Base-by-base conservation (phyloP, 2,888 invertebrate species). In the Ectemnius continuus region DNA sequence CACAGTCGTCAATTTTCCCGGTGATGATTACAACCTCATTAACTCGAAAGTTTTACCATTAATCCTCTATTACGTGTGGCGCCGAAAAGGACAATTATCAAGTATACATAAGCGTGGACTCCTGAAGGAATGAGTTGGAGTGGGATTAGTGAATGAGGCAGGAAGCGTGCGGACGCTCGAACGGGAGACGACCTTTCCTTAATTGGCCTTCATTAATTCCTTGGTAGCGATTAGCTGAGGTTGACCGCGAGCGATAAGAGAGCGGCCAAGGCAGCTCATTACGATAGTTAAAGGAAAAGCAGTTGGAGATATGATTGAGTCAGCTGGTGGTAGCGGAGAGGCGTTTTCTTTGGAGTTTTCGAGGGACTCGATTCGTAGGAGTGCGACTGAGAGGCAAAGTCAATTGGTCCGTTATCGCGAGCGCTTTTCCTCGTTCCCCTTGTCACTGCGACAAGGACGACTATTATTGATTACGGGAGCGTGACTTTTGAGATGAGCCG, bases 191-290 rank as follows among this genome's bases (percentile, higher is more conserved):
- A 14, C 14, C 78, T 79, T 68, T 74, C 70, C 78, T 81, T 84
- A 85, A 86, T 87, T 82, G 81, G 80, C 79, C 79, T 79, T 80
- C 81, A 79, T 87, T 85, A 83, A 86, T 84, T 83, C 80, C 78
- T 85, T 81, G 76, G 79, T 75, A 77, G 78, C 81, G 82, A 79
- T 81, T 79, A 75, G 69, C 63, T 68, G 68, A 78, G 79, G 71
- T 75, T 70, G 68, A 70, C 81, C 78, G 75, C 81, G 72, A 63
- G 75, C 68, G 80, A 81, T 81, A 80, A 81, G 66, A 61, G 23
- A 23, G 23, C 23, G 59, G 60, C 23, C 14, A 48, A 46, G 52
- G 56, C 45, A 67, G 62, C 48, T 66, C 67, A 14, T 36, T 52
- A 48, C 20, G 64, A 61, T 60, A 69, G 36, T 65, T 20, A 47